A percentile compares a stretch with the other conserved stretches of the same genome.
phyloP scores from a whole-genome alignment of 2,888 invertebrate species.

The Coremacera marginata region DNA sequence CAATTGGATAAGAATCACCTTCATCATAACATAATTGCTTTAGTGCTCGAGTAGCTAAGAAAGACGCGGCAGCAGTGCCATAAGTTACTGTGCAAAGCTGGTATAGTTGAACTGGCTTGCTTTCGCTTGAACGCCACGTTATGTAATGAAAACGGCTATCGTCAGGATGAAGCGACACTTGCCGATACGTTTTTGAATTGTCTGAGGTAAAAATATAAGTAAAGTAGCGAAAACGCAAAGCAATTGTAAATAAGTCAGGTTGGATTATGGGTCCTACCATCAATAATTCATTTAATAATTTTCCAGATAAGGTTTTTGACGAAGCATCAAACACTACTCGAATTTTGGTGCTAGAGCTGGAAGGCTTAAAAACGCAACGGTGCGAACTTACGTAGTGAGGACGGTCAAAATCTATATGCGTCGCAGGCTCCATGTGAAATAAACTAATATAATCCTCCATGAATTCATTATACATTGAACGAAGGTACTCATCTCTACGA shows the following conservation, averaged over 20 bases:
- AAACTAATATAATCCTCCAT: background rate
- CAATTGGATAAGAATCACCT: background rate
- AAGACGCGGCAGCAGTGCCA: background rate
- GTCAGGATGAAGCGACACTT: slow-evolving; percentile 3
- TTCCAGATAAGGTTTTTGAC: slow-evolving; percentile 30
- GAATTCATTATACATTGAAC: background rate
- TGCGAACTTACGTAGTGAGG: slow-evolving; percentile 36
- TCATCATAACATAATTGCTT: background rate
- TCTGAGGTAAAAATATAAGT: background rate
- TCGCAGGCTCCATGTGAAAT: background rate
- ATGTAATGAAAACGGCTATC: background rate
- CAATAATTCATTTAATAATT: slow-evolving; percentile 36
- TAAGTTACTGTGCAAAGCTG: background rate
- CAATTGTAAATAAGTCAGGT: slow-evolving; percentile 38
- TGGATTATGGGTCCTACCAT: slow-evolving; percentile 38
- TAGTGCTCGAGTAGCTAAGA: background rate
- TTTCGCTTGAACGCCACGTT: background rate
- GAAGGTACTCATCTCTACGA: background rate
- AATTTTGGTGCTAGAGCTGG: slow-evolving; percentile 39
- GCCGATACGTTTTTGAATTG: background rate
- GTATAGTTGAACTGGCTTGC: no score
- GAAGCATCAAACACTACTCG: slow-evolving; percentile 35
- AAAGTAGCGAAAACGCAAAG: slow-evolving; percentile 20
- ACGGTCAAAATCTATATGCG: background rate
- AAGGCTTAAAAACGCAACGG: slow-evolving; percentile 30